These are phyloP conservation scores for Pimpla rufipes DNA, from an alignment of 2,888 invertebrate species.

Conservation along the genomic window DNA sequence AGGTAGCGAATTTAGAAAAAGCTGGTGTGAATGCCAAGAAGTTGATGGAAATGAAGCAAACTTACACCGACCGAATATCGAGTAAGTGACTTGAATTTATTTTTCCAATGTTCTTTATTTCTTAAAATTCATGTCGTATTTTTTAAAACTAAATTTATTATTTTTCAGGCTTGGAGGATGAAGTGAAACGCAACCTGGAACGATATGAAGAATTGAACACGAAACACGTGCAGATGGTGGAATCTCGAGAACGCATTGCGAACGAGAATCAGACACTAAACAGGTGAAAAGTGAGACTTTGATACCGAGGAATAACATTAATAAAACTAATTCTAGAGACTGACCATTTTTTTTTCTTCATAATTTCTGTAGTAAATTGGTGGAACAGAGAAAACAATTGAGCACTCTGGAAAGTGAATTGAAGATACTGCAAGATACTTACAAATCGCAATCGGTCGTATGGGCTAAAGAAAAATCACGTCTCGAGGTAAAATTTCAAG, in stretches of 20 bases:
- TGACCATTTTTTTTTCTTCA: neutral
- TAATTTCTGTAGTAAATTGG: constrained; percentile 86
- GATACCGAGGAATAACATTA: constrained; percentile 38
- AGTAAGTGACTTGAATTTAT: constrained; percentile 86
- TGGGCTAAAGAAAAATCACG: constrained; percentile 90
- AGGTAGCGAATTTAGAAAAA: constrained; percentile 89
- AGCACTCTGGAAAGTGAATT: constrained; percentile 88
- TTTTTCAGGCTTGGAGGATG: constrained; percentile 88
- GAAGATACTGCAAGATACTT: constrained; percentile 88
- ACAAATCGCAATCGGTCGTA: constrained; percentile 89
- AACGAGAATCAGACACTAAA: constrained; percentile 93
- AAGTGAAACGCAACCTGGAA: constrained; percentile 89
- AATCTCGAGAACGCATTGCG: constrained; percentile 93
- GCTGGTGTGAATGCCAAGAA: constrained; percentile 89
- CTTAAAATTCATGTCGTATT: constrained; percentile 13
- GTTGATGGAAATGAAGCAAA: constrained; percentile 89
- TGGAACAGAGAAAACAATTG: constrained; percentile 88
- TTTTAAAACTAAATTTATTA: constrained; percentile 76
- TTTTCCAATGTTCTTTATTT: neutral
- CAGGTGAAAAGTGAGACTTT: constrained; percentile 86
- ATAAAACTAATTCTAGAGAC: neutral
- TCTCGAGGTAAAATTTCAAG: constrained; percentile 61
- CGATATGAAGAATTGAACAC: constrained; percentile 93
- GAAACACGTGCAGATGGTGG: constrained; percentile 93
- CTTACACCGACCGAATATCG: constrained; percentile 89